Evolutionary conservation across 2,888 invertebrate genomes (phyloP).

Genomic region (Epinotia nisella): DNA sequence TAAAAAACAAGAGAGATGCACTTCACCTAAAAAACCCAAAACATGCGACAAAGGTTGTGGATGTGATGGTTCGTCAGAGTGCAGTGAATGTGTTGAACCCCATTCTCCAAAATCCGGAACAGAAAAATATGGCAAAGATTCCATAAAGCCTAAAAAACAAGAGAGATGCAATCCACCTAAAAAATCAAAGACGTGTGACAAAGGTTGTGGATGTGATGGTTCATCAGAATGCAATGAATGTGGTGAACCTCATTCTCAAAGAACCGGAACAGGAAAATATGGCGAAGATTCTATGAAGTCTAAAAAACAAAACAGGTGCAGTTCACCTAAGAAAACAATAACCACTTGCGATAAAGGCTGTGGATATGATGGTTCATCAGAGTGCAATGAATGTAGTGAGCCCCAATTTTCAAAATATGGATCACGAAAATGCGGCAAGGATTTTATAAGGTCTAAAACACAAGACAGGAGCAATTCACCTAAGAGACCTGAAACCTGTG

Average conservation of each 20-base stretch:
- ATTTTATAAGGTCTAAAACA: background rate
- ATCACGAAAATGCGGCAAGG: background rate
- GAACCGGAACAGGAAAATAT: background rate
- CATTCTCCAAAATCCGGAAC: background rate
- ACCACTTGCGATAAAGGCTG: constrained; percentile 10
- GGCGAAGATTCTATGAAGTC: background rate
- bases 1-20: constrained; percentile 9
- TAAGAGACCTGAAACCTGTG: background rate
- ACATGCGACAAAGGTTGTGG: constrained; percentile 12
- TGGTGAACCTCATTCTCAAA: background rate
- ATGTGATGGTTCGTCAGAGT: constrained; percentile 15
- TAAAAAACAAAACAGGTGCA: background rate
- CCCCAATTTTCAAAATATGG: background rate
- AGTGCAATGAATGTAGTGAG: constrained; percentile 14
- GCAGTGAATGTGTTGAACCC: constrained; percentile 5
- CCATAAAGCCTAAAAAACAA: constrained; percentile 1
- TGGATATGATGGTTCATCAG: constrained; percentile 22
- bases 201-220: constrained; percentile 9
- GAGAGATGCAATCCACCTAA: constrained; percentile 4
- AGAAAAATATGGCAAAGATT: background rate
- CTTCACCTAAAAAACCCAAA: background rate
- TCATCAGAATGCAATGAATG: constrained; percentile 5
- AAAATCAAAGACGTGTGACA: background rate
- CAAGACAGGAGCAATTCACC: constrained; percentile 12
- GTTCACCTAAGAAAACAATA: background rate